A percentile compares a stretch with the other conserved stretches of the same genome.
phyloP scores from a whole-genome alignment of 2,797 vertebrate species.

The Eurystomus glaucurus region DNA sequence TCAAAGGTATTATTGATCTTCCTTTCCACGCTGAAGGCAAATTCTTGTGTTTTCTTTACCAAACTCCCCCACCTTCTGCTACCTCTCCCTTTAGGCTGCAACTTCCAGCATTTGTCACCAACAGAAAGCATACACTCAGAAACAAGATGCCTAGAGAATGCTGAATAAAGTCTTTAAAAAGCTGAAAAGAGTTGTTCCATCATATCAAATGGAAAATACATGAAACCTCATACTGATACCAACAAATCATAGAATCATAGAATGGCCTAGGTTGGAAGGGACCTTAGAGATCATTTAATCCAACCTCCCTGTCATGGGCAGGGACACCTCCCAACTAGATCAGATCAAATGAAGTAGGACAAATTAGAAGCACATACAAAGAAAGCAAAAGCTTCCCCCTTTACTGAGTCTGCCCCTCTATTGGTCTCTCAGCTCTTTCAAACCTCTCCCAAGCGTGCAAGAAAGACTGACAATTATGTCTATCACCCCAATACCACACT shows the following conservation, averaged over 20 bases:
- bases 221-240: not conserved
- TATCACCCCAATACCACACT: fast-evolving
- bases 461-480: not conserved
- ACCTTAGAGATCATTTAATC: too few relatives aligned
- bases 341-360: not conserved
- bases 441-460: not conserved
- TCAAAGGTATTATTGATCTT: not conserved
- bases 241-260: not conserved
- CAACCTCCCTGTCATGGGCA: too few relatives aligned
- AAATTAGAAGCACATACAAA: not conserved
- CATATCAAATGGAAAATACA: not conserved
- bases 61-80: not conserved
- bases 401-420: not conserved
- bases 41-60: not conserved
- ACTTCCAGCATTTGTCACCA: not conserved
- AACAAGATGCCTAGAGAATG: not conserved
- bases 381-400: not conserved
- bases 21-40: not conserved
- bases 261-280: too few relatives aligned
- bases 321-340: too few relatives aligned
- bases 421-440: not conserved
- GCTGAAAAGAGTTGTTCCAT: not conserved
- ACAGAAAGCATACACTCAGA: not conserved
- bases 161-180: not conserved
- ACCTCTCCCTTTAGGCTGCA: not conserved